Evolutionary conservation across 1,140 invertebrate species (phyloP), one percentile per base, ranked within the genome.

Genomic region (Leptinotarsa defecta): DNA sequence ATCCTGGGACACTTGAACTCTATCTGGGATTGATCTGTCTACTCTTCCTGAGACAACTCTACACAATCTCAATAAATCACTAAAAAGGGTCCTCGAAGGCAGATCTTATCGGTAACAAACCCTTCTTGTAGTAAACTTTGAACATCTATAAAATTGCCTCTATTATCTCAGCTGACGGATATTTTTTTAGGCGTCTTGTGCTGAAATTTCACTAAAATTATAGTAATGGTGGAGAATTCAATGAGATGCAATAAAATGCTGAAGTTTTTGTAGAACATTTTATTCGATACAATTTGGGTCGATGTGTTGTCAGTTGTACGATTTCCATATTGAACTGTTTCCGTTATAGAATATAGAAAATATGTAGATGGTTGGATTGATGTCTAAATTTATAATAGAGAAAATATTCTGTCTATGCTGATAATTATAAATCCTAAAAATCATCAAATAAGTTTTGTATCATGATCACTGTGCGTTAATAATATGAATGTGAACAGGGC

Each of bases 131-230:
- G 69, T 71, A 71, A 71, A 71, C 69, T 71, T 71, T 61, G 48
- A 77, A 74, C 76, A 71, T 77, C 73, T 64, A 71, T 71, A 71
- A 77, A 77, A 77, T 74, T 77, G 76, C 73, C 49, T 67, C 68
- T 70, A 78, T 78, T 78, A 78, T 78, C 77, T 76, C 63, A 71
- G 48, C 76, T 69, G 72, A 19, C 63, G 71, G n/a, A 57, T 17
- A 57, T 57, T 57, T 57, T 57, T 6, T 17, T 15, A 57, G n/a
- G 4, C 52, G 52, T 1, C 52, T 17, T 19, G 19, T 57, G 48
- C 20, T n/a, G 49, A 62, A 61, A 62, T 24, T 27, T 71, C 70
- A 63, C 13, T 57, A 57, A 27, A 62, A 24, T 48, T 71, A 71
- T n/a, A 27, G 70, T 71, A 61, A 71, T 71, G 70, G 43, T 62